Base-by-base conservation (phyloP, 1,140 invertebrate species). In the Drosophila insularis region DNA sequence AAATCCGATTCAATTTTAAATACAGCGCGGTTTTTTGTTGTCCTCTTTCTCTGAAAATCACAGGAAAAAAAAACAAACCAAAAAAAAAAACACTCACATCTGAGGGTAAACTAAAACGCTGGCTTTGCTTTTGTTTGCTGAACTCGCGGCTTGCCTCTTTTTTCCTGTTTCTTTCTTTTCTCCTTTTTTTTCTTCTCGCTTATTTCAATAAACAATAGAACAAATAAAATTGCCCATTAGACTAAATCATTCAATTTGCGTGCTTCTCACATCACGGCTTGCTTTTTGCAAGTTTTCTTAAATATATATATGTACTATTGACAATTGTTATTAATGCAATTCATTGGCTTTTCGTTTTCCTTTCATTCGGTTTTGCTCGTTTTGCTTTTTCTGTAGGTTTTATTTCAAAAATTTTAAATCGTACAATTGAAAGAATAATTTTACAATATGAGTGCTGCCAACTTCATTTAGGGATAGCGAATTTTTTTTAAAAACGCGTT, bases 391-490 rank as follows among this genome's bases (percentile, higher is more conserved):
- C 2, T 27, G n/a, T 17, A 14, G 64, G 27, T 23, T 61, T 71
- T 43, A 50, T 60, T 61, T 14, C 56, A 13, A 70, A 55, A 53
- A 53, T 61, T 81, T 63, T 56, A 63, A 77, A 67, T 70, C 59
- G 61, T 55, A 54, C 62, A 66, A 53, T 82, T 74, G 68, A 81
- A 81, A 81, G 43, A 21, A 50, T 50, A 50, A 50, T 50, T 27
- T 50, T 82, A 78, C 63, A 64, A 58, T 71, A 63, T 68, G 72
- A 71, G 80, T 71, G 76, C 80, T 81, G 80, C 43, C 80, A 74
- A 81, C 80, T 81, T 78, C 67, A 71, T 60, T 68, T 54, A 53
- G 27, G 70, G 40, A 23, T 53, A 71, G 68, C 50, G 66, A 50
- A 11, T 71, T 71, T 70, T 71, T 71, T 71, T 69, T 46, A 70